phyloP scores from a whole-genome alignment of 1,140 invertebrate genomes.

The Aphelinus atriplicis region DNA sequence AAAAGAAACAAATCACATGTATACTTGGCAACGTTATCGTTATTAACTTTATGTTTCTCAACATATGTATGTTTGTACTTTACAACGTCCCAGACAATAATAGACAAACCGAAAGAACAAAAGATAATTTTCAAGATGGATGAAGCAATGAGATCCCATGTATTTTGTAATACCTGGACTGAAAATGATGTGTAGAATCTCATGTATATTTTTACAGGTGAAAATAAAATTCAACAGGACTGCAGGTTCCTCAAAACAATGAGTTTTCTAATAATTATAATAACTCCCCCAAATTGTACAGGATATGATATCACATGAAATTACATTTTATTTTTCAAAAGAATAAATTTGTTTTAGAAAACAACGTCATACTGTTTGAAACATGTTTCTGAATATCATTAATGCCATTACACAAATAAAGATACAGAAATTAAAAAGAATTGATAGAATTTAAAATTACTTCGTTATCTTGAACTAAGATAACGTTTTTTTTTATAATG shows the following conservation, averaged over 20 bases:
- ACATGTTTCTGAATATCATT: no score
- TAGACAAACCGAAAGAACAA: neutral
- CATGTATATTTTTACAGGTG: constrained; percentile 34
- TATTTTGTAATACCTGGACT: constrained; percentile 30
- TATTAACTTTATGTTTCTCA: no score
- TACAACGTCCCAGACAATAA: constrained; percentile 26
- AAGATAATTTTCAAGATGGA: constrained; percentile 7
- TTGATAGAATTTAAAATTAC: no score
- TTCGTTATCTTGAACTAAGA: no score
- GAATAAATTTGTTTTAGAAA: no score
- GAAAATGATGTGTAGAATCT: constrained; percentile 34
- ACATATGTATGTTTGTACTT: constrained; percentile 17
- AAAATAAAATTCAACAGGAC: constrained; percentile 30
- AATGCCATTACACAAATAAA: no score
- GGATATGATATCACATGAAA: neutral
- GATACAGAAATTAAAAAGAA: no score
- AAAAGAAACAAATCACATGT: neutral
- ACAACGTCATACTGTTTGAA: no score
- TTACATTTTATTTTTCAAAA: neutral
- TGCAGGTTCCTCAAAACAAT: constrained; percentile 2
- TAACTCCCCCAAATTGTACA: neutral
- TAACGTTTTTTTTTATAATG: no score
- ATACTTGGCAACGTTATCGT: no score
- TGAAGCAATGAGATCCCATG: constrained; percentile 8
- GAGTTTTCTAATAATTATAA: constrained; percentile 17